phyloP scores from a whole-genome alignment of 2,797 vertebrate genomes.

The Muscicapa comitata region DNA sequence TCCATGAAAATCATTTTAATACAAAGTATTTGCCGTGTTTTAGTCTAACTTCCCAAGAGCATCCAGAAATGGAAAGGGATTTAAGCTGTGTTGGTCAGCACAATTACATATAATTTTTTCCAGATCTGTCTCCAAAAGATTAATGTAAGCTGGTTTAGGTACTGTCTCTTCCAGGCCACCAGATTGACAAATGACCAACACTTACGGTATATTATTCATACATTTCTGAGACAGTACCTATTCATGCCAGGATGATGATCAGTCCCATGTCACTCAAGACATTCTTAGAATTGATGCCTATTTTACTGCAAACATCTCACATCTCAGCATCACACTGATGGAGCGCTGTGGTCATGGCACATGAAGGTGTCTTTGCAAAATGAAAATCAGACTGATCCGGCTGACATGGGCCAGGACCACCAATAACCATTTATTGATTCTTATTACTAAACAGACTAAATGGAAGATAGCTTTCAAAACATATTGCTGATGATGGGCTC shows the following conservation, averaged over 20 bases:
- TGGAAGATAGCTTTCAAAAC: not conserved
- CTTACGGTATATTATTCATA: not conserved
- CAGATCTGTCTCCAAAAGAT: not conserved
- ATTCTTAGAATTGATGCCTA: not conserved
- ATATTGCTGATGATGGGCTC: not conserved
- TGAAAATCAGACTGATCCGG: not conserved
- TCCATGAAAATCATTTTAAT: constrained; percentile 29
- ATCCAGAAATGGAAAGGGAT: not conserved
- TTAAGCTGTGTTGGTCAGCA: not conserved
- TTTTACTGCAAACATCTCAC: not conserved
- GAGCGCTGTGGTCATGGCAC: not conserved
- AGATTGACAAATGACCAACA: not conserved
- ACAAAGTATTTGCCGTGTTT: constrained; percentile 39
- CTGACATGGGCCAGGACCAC: not conserved
- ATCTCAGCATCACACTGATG: not conserved
- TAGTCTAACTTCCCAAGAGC: constrained; percentile 30
- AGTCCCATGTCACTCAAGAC: not conserved
- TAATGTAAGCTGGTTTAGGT: not conserved
- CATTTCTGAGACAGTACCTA: not conserved
- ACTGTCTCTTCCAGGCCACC: not conserved
- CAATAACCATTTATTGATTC: not conserved
- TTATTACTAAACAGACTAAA: not conserved
- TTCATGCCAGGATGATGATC: not conserved
- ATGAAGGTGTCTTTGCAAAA: not conserved
- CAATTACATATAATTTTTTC: not conserved